Conservation (phyloP, 2,113 vertebrate genomes). For the Pseudopodoces humilis region DNA sequence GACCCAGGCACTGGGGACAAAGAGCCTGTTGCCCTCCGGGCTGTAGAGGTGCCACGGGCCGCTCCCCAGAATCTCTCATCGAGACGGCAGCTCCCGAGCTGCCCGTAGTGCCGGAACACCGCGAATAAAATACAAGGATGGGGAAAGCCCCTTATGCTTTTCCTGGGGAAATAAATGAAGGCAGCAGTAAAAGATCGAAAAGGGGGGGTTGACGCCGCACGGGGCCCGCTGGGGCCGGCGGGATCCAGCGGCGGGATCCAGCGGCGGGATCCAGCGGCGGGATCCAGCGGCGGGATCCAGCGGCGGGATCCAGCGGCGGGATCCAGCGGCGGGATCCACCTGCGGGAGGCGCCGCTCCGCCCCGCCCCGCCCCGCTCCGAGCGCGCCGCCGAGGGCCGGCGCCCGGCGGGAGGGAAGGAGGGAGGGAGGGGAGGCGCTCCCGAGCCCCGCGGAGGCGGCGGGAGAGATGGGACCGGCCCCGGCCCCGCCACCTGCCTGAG, state of each 20-base stretch:
- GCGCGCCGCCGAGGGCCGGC: background rate
- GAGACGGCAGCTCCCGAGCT: background rate
- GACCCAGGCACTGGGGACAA: background rate
- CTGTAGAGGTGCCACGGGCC: too few relatives aligned
- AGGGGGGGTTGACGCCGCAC: accelerated
- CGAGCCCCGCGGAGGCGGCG: background rate
- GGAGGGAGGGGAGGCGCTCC: background rate
- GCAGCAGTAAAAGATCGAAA: accelerated
- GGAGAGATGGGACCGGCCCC: conserved; percentile 7
- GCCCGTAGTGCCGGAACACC: accelerated
- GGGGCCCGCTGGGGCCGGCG: too few relatives aligned
- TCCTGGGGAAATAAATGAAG: background rate
- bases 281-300: background rate
- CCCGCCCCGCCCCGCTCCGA: background rate
- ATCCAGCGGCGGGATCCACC: background rate
- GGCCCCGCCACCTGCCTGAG: conserved; percentile 32
- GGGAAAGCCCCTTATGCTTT: accelerated
- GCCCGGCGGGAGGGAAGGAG: background rate
- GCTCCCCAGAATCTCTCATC: background rate
- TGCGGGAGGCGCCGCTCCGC: background rate
- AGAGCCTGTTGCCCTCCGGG: background rate
- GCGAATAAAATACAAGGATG: background rate
- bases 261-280: background rate
- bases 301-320: background rate
- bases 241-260: background rate